Conservation (phyloP, 1,140 invertebrate genomes). For the Ceratina japonica region DNA sequence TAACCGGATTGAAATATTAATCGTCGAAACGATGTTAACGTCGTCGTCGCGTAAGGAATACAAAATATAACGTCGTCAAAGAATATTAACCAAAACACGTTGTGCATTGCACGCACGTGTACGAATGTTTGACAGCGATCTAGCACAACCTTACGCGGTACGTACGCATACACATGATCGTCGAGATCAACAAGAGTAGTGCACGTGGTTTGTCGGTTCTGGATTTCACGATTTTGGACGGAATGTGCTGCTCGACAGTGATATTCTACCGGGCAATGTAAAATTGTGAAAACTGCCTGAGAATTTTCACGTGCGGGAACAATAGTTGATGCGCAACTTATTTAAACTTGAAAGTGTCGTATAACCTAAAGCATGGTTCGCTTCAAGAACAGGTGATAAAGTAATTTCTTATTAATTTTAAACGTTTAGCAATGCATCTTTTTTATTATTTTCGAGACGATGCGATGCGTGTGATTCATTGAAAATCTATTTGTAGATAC, state of each 20-base stretch:
- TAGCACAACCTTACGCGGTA: neutral
- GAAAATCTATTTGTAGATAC: conserved; percentile 78
- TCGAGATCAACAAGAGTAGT: neutral
- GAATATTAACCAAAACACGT: neutral
- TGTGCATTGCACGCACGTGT: conserved; percentile 19
- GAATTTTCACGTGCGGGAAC: no score
- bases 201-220: conserved; percentile 2
- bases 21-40: no score
- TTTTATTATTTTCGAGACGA: neutral
- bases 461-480: neutral
- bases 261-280: neutral
- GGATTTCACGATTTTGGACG: neutral
- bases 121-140: conserved; percentile 20
- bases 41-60: neutral
- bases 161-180: no score
- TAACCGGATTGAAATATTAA: neutral
- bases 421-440: neutral
- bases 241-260: neutral
- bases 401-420: neutral
- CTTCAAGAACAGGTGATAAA: conserved; percentile 83
- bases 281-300: neutral
- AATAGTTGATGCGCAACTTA: no score
- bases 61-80: neutral
- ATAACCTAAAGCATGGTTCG: conserved; percentile 81
- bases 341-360: neutral